A percentile compares a stretch with the other conserved stretches of the same genome.
Conservation (phyloP, 2,797 vertebrate species). For the Choloepus didactylus region DNA sequence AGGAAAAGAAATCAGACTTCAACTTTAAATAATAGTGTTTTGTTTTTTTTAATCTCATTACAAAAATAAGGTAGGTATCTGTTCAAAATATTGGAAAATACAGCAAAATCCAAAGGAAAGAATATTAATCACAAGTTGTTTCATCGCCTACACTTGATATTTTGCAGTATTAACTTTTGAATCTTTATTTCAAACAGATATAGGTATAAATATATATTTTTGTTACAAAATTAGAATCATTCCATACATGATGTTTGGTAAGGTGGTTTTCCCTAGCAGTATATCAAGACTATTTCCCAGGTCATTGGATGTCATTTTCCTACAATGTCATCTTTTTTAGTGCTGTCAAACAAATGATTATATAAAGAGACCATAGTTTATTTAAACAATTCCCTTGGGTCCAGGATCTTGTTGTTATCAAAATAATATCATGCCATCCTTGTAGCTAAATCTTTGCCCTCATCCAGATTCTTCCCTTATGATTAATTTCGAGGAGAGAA, state of each 20-base stretch:
- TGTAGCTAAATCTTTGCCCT: slow-evolving; percentile 58
- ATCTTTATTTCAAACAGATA: slow-evolving; percentile 54
- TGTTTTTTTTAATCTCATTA: slow-evolving; percentile 2
- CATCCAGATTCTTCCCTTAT: not conserved
- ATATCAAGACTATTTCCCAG: slow-evolving; percentile 53
- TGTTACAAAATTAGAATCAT: slow-evolving; percentile 59
- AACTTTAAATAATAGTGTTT: not conserved
- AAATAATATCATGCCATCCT: slow-evolving; percentile 31
- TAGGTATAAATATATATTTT: slow-evolving; percentile 49
- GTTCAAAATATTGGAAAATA: slow-evolving; percentile 38
- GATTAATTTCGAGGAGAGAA: slow-evolving; percentile 33
- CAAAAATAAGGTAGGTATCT: not conserved
- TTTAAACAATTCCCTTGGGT: slow-evolving; percentile 55
- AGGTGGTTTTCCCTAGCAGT: slow-evolving; percentile 41
- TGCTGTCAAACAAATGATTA: slow-evolving; percentile 58
- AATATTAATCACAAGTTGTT: not conserved
- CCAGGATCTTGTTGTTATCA: slow-evolving; percentile 52
- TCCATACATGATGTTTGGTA: not conserved
- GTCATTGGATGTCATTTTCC: slow-evolving; percentile 63
- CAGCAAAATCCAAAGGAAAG: slow-evolving; percentile 28
- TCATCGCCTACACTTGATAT: not conserved
- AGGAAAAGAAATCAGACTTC: slow-evolving; percentile 6
- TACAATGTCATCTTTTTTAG: slow-evolving; percentile 69
- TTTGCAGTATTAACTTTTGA: not conserved
- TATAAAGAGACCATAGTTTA: slow-evolving; percentile 63